Base-by-base conservation (phyloP, 2,888 invertebrate species). In the Acanthacorydalis orientalis region DNA sequence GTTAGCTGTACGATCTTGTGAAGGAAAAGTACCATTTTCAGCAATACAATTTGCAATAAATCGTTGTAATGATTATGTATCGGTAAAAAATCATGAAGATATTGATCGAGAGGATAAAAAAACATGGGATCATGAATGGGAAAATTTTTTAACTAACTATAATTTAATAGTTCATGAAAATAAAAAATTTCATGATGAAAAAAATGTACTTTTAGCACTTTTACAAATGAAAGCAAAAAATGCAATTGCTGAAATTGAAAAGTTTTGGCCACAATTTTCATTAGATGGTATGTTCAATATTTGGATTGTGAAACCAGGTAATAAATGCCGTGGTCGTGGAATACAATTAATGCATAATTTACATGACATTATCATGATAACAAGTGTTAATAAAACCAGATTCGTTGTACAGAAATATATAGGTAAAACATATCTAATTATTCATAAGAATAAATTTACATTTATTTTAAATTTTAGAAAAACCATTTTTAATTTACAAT, bases 361-460 rank as follows among this genome's bases (percentile, higher is more conserved):
- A 31, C 86, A 88, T 55, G 88, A 90, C 57, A 90, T 95, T 48
- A 64, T 87, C 53, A 77, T 77, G 31, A 72, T 80, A 46, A 71
- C 83, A n/a, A 82, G 81, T 60, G 73, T 74, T 31, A 69, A 76
- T 54, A 83, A 83, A 64, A 74, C 80, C 59, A 77, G 86, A 71
- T 93, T 84, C 64, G 90, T 95, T 44, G 86, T 93, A 10, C 93
- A 95, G 64, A 95, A 95, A 68, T 95, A 95, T 63, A 90, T 95
- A 56, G 91, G 91, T 90, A 71, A 68, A 49, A 15, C 31, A 44
- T 49, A 31, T 32, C 48, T 48, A 23, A 43, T 47, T n/a, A 10
- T n/a, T 42, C 6, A 23, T 23, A 23, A 6, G 6, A 23, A 23
- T 23, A 23, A 23, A 23, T 23, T 23, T 11, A 43, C 31, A n/a